phyloP scores from a whole-genome alignment of 92 coral and sea anemone species.

The Parazoanthus swiftii region DNA sequence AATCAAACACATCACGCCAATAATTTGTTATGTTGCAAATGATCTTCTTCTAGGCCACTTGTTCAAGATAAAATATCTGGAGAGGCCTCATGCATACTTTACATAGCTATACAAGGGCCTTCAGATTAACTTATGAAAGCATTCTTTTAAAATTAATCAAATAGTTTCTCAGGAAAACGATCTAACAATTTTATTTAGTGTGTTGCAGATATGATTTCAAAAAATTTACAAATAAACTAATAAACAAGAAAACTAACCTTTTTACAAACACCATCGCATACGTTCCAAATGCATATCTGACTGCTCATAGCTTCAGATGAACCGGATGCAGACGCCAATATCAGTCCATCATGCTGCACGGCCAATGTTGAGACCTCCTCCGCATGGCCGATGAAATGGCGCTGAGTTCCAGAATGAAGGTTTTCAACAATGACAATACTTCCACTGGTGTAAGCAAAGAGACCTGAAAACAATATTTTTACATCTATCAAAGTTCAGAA shows the following conservation, averaged over 20 bases:
- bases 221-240: background rate
- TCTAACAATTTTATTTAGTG: background rate
- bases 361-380: slow-evolving; percentile 93
- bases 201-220: background rate
- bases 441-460: slow-evolving; percentile 96
- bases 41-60: too few species aligned
- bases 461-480: slow-evolving; percentile 53
- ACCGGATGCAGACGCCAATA: slow-evolving; percentile 95
- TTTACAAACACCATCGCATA: slow-evolving; percentile 76
- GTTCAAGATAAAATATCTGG: too few species aligned
- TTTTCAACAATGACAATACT: slow-evolving; percentile 88
- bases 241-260: slow-evolving; percentile 69
- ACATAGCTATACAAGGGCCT: too few species aligned
- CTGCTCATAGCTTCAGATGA: slow-evolving; percentile 66
- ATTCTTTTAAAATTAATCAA: background rate
- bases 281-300: slow-evolving; percentile 91
- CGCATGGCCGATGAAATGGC: slow-evolving; percentile 88
- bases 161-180: background rate
- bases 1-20: too few species aligned
- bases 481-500: background rate
- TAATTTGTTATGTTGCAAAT: too few species aligned
- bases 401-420: slow-evolving; percentile 92
- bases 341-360: slow-evolving; percentile 83
- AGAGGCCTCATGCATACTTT: too few species aligned
- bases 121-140: too few species aligned